These are phyloP conservation scores for Bostrychus sinensis DNA, from an alignment of 2,113 vertebrate species.

Conservation along the genomic window DNA sequence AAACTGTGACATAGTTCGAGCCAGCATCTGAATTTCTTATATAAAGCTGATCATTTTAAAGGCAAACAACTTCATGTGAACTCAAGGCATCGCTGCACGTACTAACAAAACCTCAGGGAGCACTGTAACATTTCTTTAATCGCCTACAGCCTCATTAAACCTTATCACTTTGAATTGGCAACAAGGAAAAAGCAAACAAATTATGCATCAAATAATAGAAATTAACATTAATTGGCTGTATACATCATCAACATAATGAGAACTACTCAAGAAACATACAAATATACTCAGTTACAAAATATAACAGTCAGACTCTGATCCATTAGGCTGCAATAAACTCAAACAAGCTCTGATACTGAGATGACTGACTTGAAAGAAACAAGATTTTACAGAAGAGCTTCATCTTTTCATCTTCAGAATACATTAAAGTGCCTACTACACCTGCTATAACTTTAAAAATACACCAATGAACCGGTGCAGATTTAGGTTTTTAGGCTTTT, in stretches of 20 bases:
- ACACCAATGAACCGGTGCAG: too few species aligned
- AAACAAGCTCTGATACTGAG: too few species aligned
- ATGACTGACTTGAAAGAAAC: constrained; percentile 2
- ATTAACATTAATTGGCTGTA: too few species aligned
- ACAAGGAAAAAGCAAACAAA: constrained; percentile 22
- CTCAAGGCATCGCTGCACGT: background rate
- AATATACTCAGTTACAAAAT: constrained; percentile 6
- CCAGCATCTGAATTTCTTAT: constrained; percentile 3
- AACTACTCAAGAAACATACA: constrained; percentile 11
- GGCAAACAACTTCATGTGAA: background rate
- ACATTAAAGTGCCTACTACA: too few species aligned
- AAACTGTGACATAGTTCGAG: background rate
- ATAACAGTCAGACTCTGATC: constrained; percentile 13
- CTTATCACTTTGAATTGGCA: constrained; percentile 33
- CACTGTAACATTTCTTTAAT: constrained; percentile 21
- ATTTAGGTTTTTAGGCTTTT: background rate
- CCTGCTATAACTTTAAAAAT: too few species aligned
- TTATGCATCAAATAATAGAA: constrained; percentile 38
- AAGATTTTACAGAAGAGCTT: background rate
- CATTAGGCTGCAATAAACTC: too few species aligned
- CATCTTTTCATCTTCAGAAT: too few species aligned
- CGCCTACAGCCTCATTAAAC: constrained; percentile 43
- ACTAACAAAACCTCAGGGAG: constrained; percentile 27
- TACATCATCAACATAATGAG: constrained; percentile 49
- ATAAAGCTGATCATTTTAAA: background rate